Base-by-base conservation (phyloP, 2,888 invertebrate genomes). In the Achlya flavicornis region DNA sequence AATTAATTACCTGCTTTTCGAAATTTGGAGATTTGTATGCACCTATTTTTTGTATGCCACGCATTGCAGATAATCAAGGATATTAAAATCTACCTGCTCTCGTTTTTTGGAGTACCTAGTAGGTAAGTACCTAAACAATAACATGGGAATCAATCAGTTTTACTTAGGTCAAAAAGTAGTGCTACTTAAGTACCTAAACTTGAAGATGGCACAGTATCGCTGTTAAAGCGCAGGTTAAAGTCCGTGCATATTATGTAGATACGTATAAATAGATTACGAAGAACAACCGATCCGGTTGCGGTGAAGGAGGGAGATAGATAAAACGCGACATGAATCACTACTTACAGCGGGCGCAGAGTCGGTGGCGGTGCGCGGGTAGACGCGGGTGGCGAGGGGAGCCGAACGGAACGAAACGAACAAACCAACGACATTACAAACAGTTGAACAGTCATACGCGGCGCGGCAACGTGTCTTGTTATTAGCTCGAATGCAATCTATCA, bases 321-420 rank as follows among this genome's bases (percentile, higher is more conserved):
- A 90, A 92, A 92, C 91, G 90, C 93, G 90, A 92, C 92, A 92
- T 93, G 93, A 93, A 93, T 93, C 93, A 93, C 93, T 93, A 92
- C 90, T 90, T 86, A 85, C 88, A 88, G 87, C 85, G 85, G 84
- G 88, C 87, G 85, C 87, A 87, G 86, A 84, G 86, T 81, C 81
- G 78, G 88, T 80, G 85, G 84, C 85, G 83, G 88, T 78, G 88
- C 79, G 87, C 58, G 81, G 80, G 69, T 77, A 76, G 72, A 74
- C 73, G 84, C 77, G 83, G 77, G 85, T 74, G 81, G 82, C 77
- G 83, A 77, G 86, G 78, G 78, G 79, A 77, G 82, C 78, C 79
- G 85, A 78, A 81, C 86, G 87, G 86, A 87, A 87, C 88, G 88
- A 84, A 88, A 87, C 88, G 88, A 89, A 85, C 88, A 83, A 86